phyloP scores from a whole-genome alignment of 2,113 vertebrate genomes.

The Naja naja region DNA sequence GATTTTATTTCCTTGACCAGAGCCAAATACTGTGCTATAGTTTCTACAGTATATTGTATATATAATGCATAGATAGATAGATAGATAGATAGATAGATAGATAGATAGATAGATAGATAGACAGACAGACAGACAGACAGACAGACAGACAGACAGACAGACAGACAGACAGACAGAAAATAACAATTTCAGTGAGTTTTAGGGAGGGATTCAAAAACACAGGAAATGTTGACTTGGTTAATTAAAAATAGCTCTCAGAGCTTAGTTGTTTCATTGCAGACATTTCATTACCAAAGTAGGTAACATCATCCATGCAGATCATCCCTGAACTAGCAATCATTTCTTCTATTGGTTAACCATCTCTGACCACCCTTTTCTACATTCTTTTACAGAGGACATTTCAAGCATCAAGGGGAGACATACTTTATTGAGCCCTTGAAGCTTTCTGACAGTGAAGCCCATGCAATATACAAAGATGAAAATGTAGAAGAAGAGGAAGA shows the following conservation, averaged over 20 bases:
- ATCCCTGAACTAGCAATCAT: not conserved
- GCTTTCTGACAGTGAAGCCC: slow-evolving; percentile 35
- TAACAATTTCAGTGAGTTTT: not conserved
- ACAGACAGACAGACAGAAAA: too few relatives aligned
- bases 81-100: too few relatives aligned
- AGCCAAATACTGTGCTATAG: too few relatives aligned
- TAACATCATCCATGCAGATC: not conserved
- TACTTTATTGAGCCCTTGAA: slow-evolving; percentile 75
- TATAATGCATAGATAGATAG: too few relatives aligned
- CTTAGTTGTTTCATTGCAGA: not conserved
- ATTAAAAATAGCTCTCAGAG: not conserved
- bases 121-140: too few relatives aligned
- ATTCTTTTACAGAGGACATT: slow-evolving; percentile 68
- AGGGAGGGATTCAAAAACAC: not conserved
- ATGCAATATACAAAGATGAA: slow-evolving; percentile 64
- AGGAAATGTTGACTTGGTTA: not conserved
- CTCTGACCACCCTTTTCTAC: not conserved
- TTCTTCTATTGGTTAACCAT: not conserved
- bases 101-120: too few relatives aligned
- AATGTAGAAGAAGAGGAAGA: not conserved
- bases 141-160: too few relatives aligned
- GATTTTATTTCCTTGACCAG: too few relatives aligned
- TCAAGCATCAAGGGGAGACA: slow-evolving; percentile 59
- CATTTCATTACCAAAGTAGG: not conserved
- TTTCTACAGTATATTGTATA: too few relatives aligned